Conservation (phyloP, 2,888 invertebrate genomes). For the Dendrolimus houi region DNA sequence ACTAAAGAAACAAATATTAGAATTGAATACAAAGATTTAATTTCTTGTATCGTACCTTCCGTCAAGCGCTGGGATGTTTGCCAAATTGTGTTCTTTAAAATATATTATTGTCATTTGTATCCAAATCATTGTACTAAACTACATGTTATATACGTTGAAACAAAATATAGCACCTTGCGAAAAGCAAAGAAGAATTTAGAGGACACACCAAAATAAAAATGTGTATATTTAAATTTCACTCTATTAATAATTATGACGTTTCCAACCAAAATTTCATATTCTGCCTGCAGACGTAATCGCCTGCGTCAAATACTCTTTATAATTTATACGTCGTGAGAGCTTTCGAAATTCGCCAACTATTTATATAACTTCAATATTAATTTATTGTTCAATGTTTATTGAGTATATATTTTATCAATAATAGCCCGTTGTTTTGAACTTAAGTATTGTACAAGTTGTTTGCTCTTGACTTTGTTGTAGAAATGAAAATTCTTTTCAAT, state of each 20-base stretch:
- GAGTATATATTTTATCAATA: neutral
- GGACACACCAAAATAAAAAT: constrained; percentile 27
- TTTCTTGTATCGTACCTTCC: constrained; percentile 37
- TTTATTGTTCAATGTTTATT: neutral
- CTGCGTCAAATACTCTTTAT: neutral
- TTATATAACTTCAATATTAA: neutral
- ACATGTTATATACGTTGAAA: constrained; percentile 27
- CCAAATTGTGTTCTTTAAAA: constrained; percentile 39
- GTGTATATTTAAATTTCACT: constrained; percentile 6
- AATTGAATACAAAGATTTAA: constrained; percentile 33
- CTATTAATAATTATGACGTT: constrained; percentile 1
- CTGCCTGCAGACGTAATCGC: neutral
- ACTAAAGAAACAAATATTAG: constrained; percentile 26
- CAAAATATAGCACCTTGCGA: constrained; percentile 21
- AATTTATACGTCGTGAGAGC: neutral
- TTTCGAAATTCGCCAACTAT: neutral
- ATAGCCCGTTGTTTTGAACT: neutral
- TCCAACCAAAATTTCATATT: neutral
- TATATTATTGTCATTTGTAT: constrained; percentile 41
- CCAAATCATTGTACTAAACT: constrained; percentile 24
- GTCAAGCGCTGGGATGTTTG: constrained; percentile 48
- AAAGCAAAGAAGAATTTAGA: constrained; percentile 28
- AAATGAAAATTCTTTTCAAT: no score
- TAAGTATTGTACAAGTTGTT: no score
- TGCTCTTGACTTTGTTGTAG: no score